Base-by-base conservation (phyloP, 2,888 invertebrate species). In the Salticus scenicus region DNA sequence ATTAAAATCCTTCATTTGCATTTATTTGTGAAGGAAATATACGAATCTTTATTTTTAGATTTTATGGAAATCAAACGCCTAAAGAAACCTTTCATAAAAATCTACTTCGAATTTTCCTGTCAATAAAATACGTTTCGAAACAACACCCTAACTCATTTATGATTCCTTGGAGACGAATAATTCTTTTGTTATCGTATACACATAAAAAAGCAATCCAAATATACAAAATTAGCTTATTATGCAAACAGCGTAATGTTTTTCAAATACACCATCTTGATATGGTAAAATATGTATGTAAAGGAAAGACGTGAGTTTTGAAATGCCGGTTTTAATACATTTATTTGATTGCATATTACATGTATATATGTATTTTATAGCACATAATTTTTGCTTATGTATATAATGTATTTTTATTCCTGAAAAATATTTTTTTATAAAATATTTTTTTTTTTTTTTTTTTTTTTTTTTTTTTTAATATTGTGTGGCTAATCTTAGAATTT, bases 141-240 rank as follows among this genome's bases (percentile, higher is more conserved):
- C 66, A 47, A 28, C 37, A 31, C 64, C 41, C 41, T 33, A 67
- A 37, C 67, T 71, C 71, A 27, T 57, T 71, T 47, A 47, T 28
- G 51, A 66, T 70, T 0, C 63, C 66, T 71, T 27, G 12, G 24
- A 27, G 12, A 31, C 63, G 17, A 31, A 42, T 71, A 71, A 75
- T 76, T 71, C 76, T 20, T 30, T 28, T 24, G 71, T 42, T n/a
- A 42, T 64, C 30, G 41, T 27, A 41, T 42, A 24, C 69, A 82
- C 64, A 63, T 41, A 69, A 30, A 57, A 81, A 81, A 81, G 57
- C 42, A 63, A 76, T 76, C 71, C 76, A 47, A 51, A 82, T 64
- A 63, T 70, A 33, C 20, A 10, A 28, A 75, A 82, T 82, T 66
- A 71, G 51, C 82, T 71, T 82, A 82, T 82, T 76, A 82, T 82